Evolutionary conservation across 2,888 invertebrate species (phyloP).

Genomic region (Danaus chrysippus): DNA sequence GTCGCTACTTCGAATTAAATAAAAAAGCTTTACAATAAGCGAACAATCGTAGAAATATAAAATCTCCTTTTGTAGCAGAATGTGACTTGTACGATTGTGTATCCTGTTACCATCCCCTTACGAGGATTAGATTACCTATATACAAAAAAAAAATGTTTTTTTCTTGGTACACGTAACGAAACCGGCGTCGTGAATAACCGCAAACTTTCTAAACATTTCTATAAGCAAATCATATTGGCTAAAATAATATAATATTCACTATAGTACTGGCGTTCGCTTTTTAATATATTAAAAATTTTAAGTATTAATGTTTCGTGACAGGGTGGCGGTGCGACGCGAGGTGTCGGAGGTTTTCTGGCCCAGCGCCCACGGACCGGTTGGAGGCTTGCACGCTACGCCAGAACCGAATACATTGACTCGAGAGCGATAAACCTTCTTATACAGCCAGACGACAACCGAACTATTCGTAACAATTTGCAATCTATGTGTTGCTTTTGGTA

Average conservation of each 20-base stretch:
- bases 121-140: conserved; percentile 57
- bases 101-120: conserved; percentile 41
- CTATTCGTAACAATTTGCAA: conserved; percentile 71
- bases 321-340: conserved; percentile 61
- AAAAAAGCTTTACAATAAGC: conserved; percentile 32
- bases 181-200: conserved; percentile 50
- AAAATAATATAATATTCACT: conserved; percentile 51
- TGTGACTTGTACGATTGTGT: conserved; percentile 23
- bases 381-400: conserved; percentile 61
- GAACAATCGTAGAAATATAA: conserved; percentile 22
- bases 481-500: conserved; percentile 42
- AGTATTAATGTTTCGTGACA: conserved; percentile 77
- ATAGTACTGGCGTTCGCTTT: conserved; percentile 62
- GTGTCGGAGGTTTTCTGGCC: conserved; percentile 77
- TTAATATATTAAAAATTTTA: conserved; percentile 61
- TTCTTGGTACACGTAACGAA: conserved; percentile 63
- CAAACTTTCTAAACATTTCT: conserved; percentile 39
- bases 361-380: conserved; percentile 74
- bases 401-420: conserved; percentile 63
- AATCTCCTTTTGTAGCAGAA: conserved; percentile 23
- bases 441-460: conserved; percentile 62
- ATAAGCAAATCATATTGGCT: conserved; percentile 45
- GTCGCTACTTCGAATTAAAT: conserved; percentile 39
- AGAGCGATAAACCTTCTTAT: conserved; percentile 71
- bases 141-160: conserved; percentile 62